A percentile compares a stretch with the other conserved stretches of the same genome.
These are phyloP conservation scores for Halictus ligatus DNA, from an alignment of 2,888 invertebrate genomes.

Conservation along the genomic window DNA sequence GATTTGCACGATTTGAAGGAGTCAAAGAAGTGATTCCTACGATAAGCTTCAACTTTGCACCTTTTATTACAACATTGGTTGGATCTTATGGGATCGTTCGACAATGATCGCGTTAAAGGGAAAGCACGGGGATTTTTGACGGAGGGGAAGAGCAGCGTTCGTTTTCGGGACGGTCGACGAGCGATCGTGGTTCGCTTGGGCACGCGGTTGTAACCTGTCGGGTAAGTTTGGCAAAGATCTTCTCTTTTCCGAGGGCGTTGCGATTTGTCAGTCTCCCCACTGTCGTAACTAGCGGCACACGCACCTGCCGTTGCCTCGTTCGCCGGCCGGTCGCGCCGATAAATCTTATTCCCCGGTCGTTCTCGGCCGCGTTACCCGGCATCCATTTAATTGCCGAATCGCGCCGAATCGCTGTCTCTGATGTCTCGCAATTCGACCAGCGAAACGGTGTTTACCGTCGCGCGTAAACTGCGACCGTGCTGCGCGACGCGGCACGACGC, in stretches of 20 bases:
- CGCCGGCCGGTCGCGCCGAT: conserved; percentile 55
- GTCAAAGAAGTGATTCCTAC: too few species aligned
- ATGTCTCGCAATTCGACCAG: background rate
- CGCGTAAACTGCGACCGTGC: background rate
- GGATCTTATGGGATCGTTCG: background rate
- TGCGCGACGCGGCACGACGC: background rate
- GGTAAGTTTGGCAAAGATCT: conserved; percentile 51
- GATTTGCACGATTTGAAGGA: too few species aligned
- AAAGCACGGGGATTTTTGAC: background rate
- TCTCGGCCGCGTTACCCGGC: conserved; percentile 12
- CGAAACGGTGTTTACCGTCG: background rate
- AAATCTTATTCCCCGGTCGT: conserved; percentile 68
- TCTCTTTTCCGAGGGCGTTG: conserved; percentile 67
- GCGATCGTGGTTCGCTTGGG: background rate
- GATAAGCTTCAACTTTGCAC: too few species aligned
- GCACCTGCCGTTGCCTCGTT: conserved; percentile 50
- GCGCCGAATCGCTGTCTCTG: conserved; percentile 8
- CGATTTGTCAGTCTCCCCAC: conserved; percentile 73
- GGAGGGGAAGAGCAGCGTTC: background rate
- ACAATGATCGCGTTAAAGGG: background rate
- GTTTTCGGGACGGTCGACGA: background rate
- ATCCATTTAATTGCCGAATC: conserved; percentile 46
- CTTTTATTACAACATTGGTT: too few species aligned
- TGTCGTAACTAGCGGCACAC: conserved; percentile 32
- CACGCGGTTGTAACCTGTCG: conserved; percentile 47